Base-by-base conservation (phyloP, 64 coral and sea anemone genomes). In the Astreopora myriophthalma region DNA sequence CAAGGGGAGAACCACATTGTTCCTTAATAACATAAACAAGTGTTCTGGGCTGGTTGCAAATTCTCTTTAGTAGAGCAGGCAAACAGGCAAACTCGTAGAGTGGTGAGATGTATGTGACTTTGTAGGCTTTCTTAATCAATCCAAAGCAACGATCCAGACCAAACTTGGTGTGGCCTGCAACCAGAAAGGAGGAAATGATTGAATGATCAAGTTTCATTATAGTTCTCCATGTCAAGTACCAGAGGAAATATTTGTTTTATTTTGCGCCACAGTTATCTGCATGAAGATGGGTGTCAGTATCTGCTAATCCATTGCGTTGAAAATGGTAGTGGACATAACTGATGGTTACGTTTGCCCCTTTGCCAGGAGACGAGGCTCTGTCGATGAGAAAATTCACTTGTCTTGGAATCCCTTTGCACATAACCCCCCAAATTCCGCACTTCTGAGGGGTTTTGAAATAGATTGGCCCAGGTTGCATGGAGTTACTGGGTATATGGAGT, bases 381-480 rank as follows among this genome's bases (percentile, higher is more conserved):
- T 80, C 62, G 20, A 92, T 92, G 2, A 92, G n/a, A 39, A 58
- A 92, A 48, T 92, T 92, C 0, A 85, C 80, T 60, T 92, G 69
- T 16, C 44, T 65, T 6, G 89, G 79, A 9, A 92, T 6, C 2
- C 20, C 67, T 44, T 85, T 67, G 46, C 77, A 74, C 31, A 85
- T 75, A 5, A 92, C 69, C 6, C 89, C 67, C 60, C 74, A 92
- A 0, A 71, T 90, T 11, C 86, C 52, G 20, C 86, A 81, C 35
- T 81, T 90, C 31, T 75, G 64, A 9, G 88, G 88, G 6, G 89
- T 92, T 28, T 92, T 92, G 3, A 92, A 92, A 33, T 91, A 91
- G 33, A 92, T 92, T 16, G 67, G 89, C 14, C 76, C 64, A 11
- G 89, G 62, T 34, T 83, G 76, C 58, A 78, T 60, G 17, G 89